Evolutionary conservation across 1,140 invertebrate genomes (phyloP), one percentile per base, ranked within the genome.

Genomic region (Kradibia gibbosae): DNA sequence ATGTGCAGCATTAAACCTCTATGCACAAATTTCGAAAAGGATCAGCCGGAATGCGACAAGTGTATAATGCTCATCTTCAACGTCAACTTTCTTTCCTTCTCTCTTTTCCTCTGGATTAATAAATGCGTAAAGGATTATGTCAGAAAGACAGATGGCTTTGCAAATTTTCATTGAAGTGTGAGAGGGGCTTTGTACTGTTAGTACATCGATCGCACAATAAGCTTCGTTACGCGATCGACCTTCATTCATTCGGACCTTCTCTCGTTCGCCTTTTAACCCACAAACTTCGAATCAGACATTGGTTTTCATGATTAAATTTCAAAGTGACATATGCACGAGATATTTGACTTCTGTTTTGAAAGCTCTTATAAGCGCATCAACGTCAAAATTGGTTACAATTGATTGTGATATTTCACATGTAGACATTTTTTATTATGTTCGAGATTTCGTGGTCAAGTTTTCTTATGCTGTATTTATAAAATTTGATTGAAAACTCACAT

Each of bases 101-200:
- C n/a, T n/a, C n/a, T n/a, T n/a, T n/a, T n/a, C n/a, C n/a, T n/a
- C n/a, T n/a, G n/a, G n/a, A n/a, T n/a, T n/a, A n/a, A n/a, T n/a
- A n/a, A n/a, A n/a, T n/a, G n/a, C n/a, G n/a, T n/a, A n/a, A n/a
- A n/a, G n/a, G n/a, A n/a, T n/a, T n/a, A n/a, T n/a, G n/a, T n/a
- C n/a, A 28, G 48, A 36, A 70, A 36, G 15, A 70, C 25, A 13
- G 45, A 31, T 67, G 34, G 73, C 57, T 70, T 81, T n/a, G 60
- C 72, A 48, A 76, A 70, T 75, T 80, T 62, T 73, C 67, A 76
- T 76, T 76, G 80, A 81, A 62, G 80, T 42, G 70, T 15, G 20
- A 28, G 53, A 3, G 34, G 67, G 22, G 60, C 76, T 81, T 81
- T 81, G 72, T 81, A 62, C 62, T 55, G 28, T 71, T 55, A 36